Base-by-base conservation (phyloP, 2,797 vertebrate genomes). In the Sebastes wilsoni region DNA sequence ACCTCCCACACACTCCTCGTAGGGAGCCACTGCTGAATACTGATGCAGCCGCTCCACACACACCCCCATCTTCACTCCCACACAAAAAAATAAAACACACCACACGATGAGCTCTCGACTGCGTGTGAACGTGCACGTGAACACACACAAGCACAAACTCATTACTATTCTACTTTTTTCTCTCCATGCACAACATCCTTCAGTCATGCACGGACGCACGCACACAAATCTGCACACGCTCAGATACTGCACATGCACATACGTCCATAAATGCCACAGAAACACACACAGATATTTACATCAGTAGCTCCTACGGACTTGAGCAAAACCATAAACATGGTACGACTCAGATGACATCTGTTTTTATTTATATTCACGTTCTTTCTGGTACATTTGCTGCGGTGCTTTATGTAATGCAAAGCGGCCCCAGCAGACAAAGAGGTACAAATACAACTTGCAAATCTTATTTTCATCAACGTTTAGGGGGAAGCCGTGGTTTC, bases 11-110 rank as follows among this genome's bases (percentile, higher is more conserved):
- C 88, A 90, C 81, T 84, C 69, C 84, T 88, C 82, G 38, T 22
- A 81, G 83, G 82, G 80, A 84, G 86, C 87, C 71, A 74, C 82
- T 86, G 82, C 87, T 93, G 94, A 95, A 94, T 93, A 94, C 92
- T 94, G 93, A 94, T 92, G 92, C 89, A 90, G 84, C 77, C 70
- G 10, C 87, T 83, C 72, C 55, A 85, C 60, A 55, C 79, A 58
- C 42, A 36, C 66, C 30, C 34, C 77, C 28, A 30, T 13, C 54
- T 77, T 76, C 67, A 68, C 87, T 73, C 85, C 79, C 71, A 74
- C 77, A 82, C 70, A 77, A 71, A 79, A 65, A 32, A 61, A 4
- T 30, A 8, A 49, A 30, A 70, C 27, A 67, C 62, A 71, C 49
- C 49, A 64, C 10, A 61, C n/a, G 5, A 77, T 42, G 42, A 70